A percentile compares a stretch with the other conserved stretches of the same genome.
Evolutionary conservation across 2,797 vertebrate genomes (phyloP).

Genomic region (Graptemys geographica): DNA sequence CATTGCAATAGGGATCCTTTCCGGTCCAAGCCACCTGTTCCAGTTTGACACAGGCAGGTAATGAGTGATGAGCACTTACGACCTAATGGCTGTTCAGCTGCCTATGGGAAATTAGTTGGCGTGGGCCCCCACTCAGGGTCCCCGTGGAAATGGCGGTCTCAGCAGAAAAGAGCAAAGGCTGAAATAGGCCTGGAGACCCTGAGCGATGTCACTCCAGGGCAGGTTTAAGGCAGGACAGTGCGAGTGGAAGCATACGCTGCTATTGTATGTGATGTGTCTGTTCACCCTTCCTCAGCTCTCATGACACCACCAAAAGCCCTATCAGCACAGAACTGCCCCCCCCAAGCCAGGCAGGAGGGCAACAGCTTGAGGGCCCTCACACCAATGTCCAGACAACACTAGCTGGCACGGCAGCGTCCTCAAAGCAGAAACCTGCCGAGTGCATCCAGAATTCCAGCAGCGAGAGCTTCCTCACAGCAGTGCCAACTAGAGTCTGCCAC

Average conservation of each 20-base stretch:
- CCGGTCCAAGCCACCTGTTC: not conserved
- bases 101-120: not conserved
- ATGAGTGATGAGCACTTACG: not conserved
- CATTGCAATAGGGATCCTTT: not conserved
- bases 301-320: not conserved
- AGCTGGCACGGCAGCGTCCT: not conserved
- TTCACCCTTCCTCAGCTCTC: not conserved
- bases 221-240: not conserved
- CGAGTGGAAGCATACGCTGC: not conserved
- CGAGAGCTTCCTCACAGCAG: not conserved
- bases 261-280: too few relatives aligned
- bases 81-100: not conserved
- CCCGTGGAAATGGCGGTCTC: not conserved
- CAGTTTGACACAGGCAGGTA: not conserved
- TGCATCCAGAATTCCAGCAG: not conserved
- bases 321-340: not conserved
- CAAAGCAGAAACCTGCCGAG: not conserved
- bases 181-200: not conserved
- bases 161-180: not conserved
- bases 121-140: not conserved
- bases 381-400: not conserved
- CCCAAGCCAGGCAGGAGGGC: not conserved
- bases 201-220: not conserved
- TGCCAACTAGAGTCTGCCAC: not conserved
- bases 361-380: not conserved